phyloP scores from a whole-genome alignment of 30 jellyfish, hydroid and myxozoan genomes.

The Chironex yamaguchii region DNA sequence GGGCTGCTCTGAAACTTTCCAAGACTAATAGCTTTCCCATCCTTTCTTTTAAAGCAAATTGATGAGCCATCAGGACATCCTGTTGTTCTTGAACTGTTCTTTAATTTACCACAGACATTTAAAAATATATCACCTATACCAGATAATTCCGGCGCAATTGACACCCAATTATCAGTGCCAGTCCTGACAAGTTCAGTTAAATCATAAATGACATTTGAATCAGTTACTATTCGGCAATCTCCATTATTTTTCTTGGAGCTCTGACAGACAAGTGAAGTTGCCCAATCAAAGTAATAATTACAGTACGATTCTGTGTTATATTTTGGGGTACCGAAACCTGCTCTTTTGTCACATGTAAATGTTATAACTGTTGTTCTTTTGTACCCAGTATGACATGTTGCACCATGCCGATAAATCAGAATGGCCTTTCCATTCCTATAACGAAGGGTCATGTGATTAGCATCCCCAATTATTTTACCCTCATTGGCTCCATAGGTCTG shows the following conservation, averaged over 20 bases:
- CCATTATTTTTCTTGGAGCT: constrained; percentile 44
- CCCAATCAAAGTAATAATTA: constrained; percentile 82
- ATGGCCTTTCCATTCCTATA: constrained; percentile 62
- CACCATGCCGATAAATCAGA: constrained; percentile 67
- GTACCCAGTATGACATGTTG: constrained; percentile 60
- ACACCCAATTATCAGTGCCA: constrained; percentile 59
- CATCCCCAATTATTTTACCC: constrained; percentile 61
- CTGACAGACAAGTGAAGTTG: constrained; percentile 70
- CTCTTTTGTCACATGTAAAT: constrained; percentile 59
- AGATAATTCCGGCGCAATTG: constrained; percentile 23
- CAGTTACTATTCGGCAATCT: constrained; percentile 47
- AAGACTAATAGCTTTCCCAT: constrained; percentile 26
- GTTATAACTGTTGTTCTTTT: constrained; percentile 61
- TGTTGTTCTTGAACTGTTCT: constrained; percentile 16
- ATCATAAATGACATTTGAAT: constrained; percentile 58
- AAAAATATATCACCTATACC: constrained; percentile 19
- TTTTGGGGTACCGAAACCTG: constrained; percentile 68
- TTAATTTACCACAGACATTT: constrained; percentile 69
- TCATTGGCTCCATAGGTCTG: constrained; percentile 26
- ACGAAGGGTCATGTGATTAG: constrained; percentile 61
- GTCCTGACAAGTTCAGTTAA: constrained; percentile 54
- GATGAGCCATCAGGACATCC: constrained; percentile 69
- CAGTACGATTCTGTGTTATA: constrained; percentile 73
- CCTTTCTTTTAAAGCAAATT: constrained; percentile 49
- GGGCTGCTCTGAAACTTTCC: constrained; percentile 56